phyloP scores from a whole-genome alignment of 35 echinoderm and acorn worm species.

The Lytechinus pictus region DNA sequence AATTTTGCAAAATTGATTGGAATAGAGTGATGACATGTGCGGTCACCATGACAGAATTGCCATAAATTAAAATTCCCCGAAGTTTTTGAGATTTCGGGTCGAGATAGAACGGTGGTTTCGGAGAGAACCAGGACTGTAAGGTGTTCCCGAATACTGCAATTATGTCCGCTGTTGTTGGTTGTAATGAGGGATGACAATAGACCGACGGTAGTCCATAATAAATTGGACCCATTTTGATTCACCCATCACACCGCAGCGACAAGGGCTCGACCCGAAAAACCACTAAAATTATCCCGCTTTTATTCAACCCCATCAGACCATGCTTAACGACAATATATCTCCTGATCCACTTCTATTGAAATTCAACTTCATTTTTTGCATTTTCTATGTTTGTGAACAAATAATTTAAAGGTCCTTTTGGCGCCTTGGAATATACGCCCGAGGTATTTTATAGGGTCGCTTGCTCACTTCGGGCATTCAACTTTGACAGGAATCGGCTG shows the following conservation, averaged over 20 bases:
- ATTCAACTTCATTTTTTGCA: not conserved
- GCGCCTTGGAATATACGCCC: not conserved
- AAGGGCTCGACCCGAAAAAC: not conserved
- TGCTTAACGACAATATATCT: conserved; percentile 4
- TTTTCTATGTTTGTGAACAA: not conserved
- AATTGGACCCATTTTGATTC: not conserved
- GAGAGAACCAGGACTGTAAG: not conserved
- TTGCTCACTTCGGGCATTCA: not conserved
- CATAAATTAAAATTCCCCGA: conserved; percentile 3
- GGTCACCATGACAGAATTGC: not conserved
- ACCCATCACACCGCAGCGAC: not conserved
- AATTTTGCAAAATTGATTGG: not conserved
- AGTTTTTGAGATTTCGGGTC: not conserved
- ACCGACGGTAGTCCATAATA: not conserved
- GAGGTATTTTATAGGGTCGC: not conserved
- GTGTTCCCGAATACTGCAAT: not conserved
- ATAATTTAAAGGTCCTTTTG: not conserved
- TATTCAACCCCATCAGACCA: not conserved
- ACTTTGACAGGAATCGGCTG: not conserved
- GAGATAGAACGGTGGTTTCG: not conserved
- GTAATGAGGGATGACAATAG: not conserved
- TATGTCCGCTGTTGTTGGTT: not conserved
- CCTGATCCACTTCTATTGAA: not conserved
- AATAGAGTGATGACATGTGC: not conserved
- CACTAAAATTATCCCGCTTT: not conserved